phyloP scores from a whole-genome alignment of 2,113 vertebrate species.

The Ceyx cyanopectus region DNA sequence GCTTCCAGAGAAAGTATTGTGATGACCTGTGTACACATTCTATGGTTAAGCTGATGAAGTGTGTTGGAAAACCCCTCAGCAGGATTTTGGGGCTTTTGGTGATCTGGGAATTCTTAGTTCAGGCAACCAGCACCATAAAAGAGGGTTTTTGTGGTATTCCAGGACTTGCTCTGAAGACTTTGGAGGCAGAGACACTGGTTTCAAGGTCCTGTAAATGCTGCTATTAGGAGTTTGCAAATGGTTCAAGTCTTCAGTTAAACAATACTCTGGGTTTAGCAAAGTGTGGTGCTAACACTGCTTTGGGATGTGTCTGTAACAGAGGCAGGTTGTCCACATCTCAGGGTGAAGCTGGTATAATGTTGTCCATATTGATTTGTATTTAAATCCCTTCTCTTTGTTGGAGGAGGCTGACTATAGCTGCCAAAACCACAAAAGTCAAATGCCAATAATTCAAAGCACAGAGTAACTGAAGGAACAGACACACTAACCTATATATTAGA shows the following conservation, averaged over 20 bases:
- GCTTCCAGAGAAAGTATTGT: not conserved
- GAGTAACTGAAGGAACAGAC: constrained; percentile 4
- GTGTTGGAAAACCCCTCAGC: not conserved
- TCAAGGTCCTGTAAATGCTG: not conserved
- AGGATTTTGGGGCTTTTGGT: accelerated
- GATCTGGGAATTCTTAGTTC: not conserved
- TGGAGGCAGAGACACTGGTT: not conserved
- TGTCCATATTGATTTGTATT: not conserved
- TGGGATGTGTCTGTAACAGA: not conserved
- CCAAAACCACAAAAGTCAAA: constrained; percentile 26
- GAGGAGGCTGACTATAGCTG: not conserved
- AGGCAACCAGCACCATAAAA: not conserved
- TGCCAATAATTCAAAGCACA: constrained; percentile 12
- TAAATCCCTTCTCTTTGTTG: constrained; percentile 5
- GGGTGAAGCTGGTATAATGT: not conserved
- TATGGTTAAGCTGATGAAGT: not conserved
- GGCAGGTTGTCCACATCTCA: not conserved
- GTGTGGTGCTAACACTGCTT: not conserved
- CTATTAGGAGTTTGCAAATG: not conserved
- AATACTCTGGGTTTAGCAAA: not conserved
- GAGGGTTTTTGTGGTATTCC: not conserved
- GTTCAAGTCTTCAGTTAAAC: not conserved
- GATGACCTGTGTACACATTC: not conserved
- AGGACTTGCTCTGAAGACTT: not conserved
- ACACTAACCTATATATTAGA: not conserved